A percentile compares a stretch with the other conserved stretches of the same genome.
Evolutionary conservation across 2,113 vertebrate genomes (phyloP).

Genomic region (Pantherophis guttatus): DNA sequence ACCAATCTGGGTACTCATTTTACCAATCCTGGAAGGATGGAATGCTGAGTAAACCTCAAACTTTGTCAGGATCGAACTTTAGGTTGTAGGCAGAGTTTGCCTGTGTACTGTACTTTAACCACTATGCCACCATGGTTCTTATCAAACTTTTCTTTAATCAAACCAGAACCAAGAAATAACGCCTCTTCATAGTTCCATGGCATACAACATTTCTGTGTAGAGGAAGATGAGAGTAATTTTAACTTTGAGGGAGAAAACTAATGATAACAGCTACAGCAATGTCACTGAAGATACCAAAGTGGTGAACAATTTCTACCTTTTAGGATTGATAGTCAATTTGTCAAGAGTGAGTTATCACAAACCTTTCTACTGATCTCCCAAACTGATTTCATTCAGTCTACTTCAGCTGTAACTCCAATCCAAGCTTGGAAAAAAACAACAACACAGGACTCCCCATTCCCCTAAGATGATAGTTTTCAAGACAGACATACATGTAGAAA

Average conservation of each 20-base stretch:
- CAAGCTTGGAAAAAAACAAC: neutral
- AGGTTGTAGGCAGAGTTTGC: too few relatives aligned
- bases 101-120: too few relatives aligned
- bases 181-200: neutral
- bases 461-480: neutral
- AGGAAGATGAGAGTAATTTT: neutral
- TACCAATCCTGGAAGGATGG: too few relatives aligned
- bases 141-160: neutral
- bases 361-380: neutral
- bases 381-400: neutral
- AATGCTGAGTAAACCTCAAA: too few relatives aligned
- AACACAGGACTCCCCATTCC: neutral
- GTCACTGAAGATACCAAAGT: neutral
- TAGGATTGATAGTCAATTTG: neutral
- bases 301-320: neutral
- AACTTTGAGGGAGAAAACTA: neutral
- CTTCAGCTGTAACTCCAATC: neutral
- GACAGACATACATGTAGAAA: neutral
- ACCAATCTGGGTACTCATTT: too few relatives aligned
- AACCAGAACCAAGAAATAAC: neutral
- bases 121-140: neutral
- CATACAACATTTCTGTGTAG: neutral
- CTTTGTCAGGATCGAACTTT: too few relatives aligned
- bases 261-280: neutral
- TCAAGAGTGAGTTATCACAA: neutral